Evolutionary conservation across 1,140 invertebrate species (phyloP).

Genomic region (Drosophila bocqueti): DNA sequence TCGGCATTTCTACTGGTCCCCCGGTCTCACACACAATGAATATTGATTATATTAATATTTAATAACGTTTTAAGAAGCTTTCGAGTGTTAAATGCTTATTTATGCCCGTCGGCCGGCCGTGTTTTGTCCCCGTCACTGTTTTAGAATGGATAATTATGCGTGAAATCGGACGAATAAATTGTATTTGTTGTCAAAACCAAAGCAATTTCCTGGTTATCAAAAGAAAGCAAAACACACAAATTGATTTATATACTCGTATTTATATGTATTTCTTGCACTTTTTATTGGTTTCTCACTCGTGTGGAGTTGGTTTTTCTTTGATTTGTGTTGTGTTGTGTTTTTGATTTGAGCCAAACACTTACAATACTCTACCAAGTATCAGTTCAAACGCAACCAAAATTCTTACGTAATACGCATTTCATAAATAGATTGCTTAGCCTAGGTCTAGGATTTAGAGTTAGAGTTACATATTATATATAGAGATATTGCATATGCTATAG

Average conservation of each 20-base stretch:
- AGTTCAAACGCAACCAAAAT: conserved; percentile 68
- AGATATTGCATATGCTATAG: conserved; percentile 81
- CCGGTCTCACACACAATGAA: conserved; percentile 64
- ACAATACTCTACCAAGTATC: conserved; percentile 54
- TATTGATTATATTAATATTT: conserved; percentile 84
- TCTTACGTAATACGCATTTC: conserved; percentile 25
- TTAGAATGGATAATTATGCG: conserved; percentile 40
- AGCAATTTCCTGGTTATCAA: conserved; percentile 28
- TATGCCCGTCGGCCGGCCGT: conserved; percentile 49
- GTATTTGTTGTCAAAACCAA: conserved; percentile 45
- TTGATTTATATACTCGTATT: conserved; percentile 11
- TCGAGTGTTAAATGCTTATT: conserved; percentile 81
- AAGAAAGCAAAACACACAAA: conserved; percentile 10
- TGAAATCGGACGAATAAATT: conserved; percentile 57
- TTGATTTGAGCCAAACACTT: conserved; percentile 55
- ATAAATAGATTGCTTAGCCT: conserved; percentile 51
- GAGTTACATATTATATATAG: conserved; percentile 32
- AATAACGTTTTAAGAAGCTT: conserved; percentile 81
- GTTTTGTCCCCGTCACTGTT: conserved; percentile 13
- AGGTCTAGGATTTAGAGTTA: conserved; percentile 54
- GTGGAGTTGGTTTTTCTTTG: conserved; percentile 13
- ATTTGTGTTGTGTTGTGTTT: conserved; percentile 7
- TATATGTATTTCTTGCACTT: conserved; percentile 37
- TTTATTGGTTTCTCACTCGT: conserved; percentile 43
- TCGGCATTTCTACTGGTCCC: conserved; percentile 26